A percentile compares a stretch with the other conserved stretches of the same genome.
Conservation (phyloP, 2,113 vertebrate species). For the Coracopsis vasa region DNA sequence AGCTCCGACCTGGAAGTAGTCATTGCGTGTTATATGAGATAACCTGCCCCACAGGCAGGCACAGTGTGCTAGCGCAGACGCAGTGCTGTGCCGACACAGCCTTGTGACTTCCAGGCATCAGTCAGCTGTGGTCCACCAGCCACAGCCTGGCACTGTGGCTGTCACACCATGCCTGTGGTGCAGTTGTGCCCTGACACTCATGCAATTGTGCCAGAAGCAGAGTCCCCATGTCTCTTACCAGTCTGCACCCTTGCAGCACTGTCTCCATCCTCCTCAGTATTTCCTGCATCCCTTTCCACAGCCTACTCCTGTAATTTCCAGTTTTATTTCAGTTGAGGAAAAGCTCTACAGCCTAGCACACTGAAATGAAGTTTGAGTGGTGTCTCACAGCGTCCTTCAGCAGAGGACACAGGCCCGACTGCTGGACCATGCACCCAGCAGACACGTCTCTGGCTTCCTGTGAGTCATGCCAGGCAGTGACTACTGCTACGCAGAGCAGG, state of each 20-base stretch:
- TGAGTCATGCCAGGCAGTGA: background rate
- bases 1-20: background rate
- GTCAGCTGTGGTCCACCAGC: fast-evolving
- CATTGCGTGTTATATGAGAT: fast-evolving
- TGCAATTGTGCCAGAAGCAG: background rate
- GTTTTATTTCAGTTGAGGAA: background rate
- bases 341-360: background rate
- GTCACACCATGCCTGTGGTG: fast-evolving
- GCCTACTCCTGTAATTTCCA: background rate
- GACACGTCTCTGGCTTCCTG: background rate
- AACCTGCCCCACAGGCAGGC: background rate
- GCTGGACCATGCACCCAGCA: background rate
- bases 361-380: background rate
- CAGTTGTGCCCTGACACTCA: background rate
- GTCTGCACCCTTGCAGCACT: background rate
- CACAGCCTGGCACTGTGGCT: background rate
- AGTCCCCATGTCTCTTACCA: background rate
- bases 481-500: background rate
- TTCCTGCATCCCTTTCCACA: background rate
- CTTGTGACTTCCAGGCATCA: background rate
- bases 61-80: background rate
- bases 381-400: background rate
- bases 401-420: background rate
- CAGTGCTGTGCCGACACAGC: background rate
- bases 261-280: background rate